phyloP scores from a whole-genome alignment of 2,797 vertebrate genomes.

The Sardinella longiceps region DNA sequence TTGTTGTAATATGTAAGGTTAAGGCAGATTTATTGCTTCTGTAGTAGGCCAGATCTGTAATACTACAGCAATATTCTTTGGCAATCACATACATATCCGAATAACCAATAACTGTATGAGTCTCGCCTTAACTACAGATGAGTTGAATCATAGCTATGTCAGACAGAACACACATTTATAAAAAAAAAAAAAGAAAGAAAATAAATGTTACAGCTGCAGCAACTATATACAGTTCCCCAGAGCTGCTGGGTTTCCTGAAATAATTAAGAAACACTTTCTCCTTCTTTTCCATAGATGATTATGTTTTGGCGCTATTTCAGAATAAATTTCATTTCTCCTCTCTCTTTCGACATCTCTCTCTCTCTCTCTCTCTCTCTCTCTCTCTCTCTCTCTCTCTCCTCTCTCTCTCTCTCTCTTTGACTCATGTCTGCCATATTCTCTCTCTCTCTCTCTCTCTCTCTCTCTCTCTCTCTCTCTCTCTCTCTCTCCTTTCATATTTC shows the following conservation, averaged over 20 bases:
- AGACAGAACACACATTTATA: neutral
- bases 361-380: constrained; percentile 28
- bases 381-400: constrained; percentile 37
- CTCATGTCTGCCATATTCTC: constrained; percentile 42
- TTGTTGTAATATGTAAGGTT: neutral
- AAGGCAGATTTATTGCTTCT: neutral
- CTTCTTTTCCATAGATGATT: constrained; percentile 49
- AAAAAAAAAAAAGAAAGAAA: too few species aligned
- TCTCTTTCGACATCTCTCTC: constrained; percentile 31
- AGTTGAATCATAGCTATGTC: neutral
- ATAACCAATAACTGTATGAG: neutral
- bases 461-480: constrained; percentile 43
- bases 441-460: constrained; percentile 40
- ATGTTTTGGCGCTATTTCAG: constrained; percentile 53
- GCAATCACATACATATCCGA: neutral
- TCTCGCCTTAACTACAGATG: neutral
- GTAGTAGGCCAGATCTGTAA: neutral
- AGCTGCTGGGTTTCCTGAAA: constrained; percentile 8
- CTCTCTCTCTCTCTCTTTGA: constrained; percentile 45
- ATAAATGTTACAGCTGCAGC: neutral
- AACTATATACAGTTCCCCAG: too few species aligned
- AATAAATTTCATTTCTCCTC: constrained; percentile 34
- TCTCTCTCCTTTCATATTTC: constrained; percentile 56
- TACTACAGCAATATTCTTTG: neutral
- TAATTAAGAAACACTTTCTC: constrained; percentile 33